Conservation (phyloP, 1,140 invertebrate genomes). For the Drosophila arizonae region DNA sequence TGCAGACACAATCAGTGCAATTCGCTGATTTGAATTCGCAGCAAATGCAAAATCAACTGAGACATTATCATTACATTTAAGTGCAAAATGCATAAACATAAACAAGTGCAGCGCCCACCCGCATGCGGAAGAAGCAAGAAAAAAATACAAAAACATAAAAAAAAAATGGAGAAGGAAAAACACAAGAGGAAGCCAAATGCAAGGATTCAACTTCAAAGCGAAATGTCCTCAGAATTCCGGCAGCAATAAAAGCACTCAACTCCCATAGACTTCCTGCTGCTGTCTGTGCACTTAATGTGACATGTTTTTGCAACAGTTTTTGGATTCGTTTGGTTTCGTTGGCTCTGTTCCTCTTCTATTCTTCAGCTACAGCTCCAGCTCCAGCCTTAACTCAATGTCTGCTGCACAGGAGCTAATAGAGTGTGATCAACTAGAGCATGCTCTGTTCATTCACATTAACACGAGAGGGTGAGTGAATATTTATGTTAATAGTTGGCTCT, state of each 20-base stretch:
- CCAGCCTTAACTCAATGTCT: conserved; percentile 15
- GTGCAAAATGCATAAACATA: conserved; percentile 75
- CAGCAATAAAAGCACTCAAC: conserved; percentile 78
- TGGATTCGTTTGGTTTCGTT: conserved; percentile 30
- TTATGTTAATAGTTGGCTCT: neutral
- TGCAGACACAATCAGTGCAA: conserved; percentile 35
- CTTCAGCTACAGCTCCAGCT: neutral
- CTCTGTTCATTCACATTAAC: neutral
- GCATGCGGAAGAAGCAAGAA: neutral
- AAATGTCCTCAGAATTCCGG: conserved; percentile 70
- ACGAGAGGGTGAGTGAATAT: neutral
- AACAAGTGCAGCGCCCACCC: conserved; percentile 26
- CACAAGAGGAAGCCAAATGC: conserved; percentile 43
- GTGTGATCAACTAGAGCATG: neutral
- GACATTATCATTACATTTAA: conserved; percentile 76
- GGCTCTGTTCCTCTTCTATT: conserved; percentile 26
- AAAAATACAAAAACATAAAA: conserved; percentile 7
- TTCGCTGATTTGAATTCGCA: conserved; percentile 31
- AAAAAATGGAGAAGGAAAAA: conserved; percentile 1
- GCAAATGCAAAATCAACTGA: conserved; percentile 40
- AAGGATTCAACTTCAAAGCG: conserved; percentile 68
- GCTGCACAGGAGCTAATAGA: neutral
- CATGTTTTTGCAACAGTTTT: conserved; percentile 80
- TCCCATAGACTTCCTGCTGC: conserved; percentile 67
- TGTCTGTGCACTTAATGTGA: conserved; percentile 77